Evolutionary conservation across 1,140 invertebrate genomes (phyloP).

Genomic region (Tetragnatha versicolor): DNA sequence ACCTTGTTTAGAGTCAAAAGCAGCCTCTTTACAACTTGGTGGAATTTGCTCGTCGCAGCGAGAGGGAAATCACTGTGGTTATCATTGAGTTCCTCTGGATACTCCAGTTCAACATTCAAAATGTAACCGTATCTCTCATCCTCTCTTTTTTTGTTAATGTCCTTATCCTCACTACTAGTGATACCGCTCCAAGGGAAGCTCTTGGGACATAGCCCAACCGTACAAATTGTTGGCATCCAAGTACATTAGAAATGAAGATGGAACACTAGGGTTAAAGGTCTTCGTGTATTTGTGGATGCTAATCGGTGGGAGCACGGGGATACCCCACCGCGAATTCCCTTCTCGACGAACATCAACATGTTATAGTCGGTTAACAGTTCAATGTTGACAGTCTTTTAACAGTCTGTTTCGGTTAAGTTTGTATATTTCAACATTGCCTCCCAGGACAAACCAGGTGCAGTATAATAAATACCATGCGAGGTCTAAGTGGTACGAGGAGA

Average conservation of each 20-base stretch:
- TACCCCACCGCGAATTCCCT: conserved; percentile 37
- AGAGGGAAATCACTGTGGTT: conserved; percentile 63
- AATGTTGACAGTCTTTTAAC: too few species aligned
- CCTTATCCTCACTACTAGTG: too few species aligned
- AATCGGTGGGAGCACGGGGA: not conserved
- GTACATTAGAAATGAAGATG: too few species aligned
- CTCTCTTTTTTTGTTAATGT: too few species aligned
- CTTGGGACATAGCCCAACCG: too few species aligned
- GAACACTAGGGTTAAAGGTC: too few species aligned
- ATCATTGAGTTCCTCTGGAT: conserved; percentile 57
- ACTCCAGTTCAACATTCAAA: too few species aligned
- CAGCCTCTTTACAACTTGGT: conserved; percentile 32
- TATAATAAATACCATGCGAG: too few species aligned
- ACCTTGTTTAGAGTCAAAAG: conserved; percentile 43
- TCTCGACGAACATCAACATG: conserved; percentile 14
- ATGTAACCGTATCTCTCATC: too few species aligned
- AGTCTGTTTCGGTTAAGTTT: too few species aligned
- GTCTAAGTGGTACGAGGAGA: not conserved
- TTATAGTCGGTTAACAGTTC: not conserved
- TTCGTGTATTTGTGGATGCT: conserved; percentile 54
- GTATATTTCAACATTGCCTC: not conserved
- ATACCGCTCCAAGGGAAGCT: too few species aligned
- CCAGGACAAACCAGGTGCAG: not conserved
- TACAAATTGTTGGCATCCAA: too few species aligned
- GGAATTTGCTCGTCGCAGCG: conserved; percentile 59